These are phyloP conservation scores for Nomada hirtipes DNA, from an alignment of 2,888 invertebrate species.

Conservation along the genomic window DNA sequence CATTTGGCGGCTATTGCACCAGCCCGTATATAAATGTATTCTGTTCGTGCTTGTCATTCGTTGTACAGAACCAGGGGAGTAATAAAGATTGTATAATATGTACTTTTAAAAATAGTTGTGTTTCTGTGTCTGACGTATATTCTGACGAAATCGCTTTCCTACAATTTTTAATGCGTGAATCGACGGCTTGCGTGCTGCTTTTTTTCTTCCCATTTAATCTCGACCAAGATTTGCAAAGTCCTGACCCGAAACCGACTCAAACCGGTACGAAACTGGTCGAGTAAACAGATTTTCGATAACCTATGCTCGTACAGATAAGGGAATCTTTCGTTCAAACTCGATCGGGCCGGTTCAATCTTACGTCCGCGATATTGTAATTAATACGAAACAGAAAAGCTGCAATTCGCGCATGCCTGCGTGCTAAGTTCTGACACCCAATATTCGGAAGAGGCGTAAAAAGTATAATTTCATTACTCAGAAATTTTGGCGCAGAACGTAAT, in stretches of 20 bases:
- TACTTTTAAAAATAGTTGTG: background rate
- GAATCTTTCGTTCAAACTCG: conserved; percentile 48
- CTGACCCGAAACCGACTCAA: conserved; percentile 46
- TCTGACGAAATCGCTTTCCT: too few relatives aligned
- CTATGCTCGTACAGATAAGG: conserved; percentile 45
- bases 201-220: background rate
- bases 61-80: background rate
- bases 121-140: too few relatives aligned
- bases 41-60: background rate
- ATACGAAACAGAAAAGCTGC: background rate
- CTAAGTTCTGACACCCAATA: too few relatives aligned
- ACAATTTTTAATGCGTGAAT: too few relatives aligned
- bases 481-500: too few relatives aligned
- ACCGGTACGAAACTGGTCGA: conserved; percentile 28
- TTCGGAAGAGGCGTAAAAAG: too few relatives aligned
- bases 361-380: background rate
- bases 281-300: conserved; percentile 56
- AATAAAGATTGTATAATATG: conserved; percentile 29
- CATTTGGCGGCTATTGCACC: too few relatives aligned
- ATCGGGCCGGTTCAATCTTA: conserved; percentile 36
- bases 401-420: background rate
- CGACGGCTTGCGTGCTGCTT: background rate
- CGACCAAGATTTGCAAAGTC: background rate
- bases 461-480: too few relatives aligned
- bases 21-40: background rate